phyloP scores from a whole-genome alignment of 2,888 invertebrate species.

The Drosophila austrosaltans region DNA sequence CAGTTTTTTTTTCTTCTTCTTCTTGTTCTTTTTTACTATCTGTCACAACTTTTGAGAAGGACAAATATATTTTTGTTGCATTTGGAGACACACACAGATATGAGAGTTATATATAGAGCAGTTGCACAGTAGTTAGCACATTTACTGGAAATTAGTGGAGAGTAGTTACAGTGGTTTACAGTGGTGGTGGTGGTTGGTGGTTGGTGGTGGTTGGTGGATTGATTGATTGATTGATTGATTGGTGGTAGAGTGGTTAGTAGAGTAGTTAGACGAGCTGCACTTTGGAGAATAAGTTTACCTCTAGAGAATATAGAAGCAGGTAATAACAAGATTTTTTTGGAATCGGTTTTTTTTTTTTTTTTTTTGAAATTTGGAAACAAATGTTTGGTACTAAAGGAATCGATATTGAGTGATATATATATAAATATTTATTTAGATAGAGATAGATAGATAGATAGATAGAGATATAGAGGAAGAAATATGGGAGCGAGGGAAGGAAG shows the following conservation, averaged over 20 bases:
- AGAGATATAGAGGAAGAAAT: conserved; percentile 37
- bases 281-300: conserved; percentile 72
- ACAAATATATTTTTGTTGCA: conserved; percentile 23
- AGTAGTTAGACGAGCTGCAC: conserved; percentile 71
- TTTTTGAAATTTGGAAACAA: conserved; percentile 46
- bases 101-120: conserved; percentile 19
- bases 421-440: conserved; percentile 38
- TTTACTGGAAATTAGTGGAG: conserved; percentile 59
- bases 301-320: conserved; percentile 81
- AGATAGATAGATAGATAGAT: conserved; percentile 37
- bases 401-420: conserved; percentile 42
- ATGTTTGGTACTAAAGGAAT: conserved; percentile 60
- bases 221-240: conserved; percentile 45
- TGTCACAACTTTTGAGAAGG: conserved; percentile 23
- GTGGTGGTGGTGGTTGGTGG: conserved; percentile 40
- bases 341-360: conserved; percentile 24
- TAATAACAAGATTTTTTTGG: conserved; percentile 49
- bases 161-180: conserved; percentile 65
- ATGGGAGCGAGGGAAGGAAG: background rate
- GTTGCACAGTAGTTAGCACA: conserved; percentile 52
- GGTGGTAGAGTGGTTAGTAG: conserved; percentile 57
- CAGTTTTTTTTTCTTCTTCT: conserved; percentile 25
- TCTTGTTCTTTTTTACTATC: conserved; percentile 32
- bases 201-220: conserved; percentile 41
- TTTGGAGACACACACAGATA: conserved; percentile 6